Percentiles rank a stretch among this genome's conserved stretches.
Conservation (phyloP, 2,888 invertebrate genomes). For the Hyposoter dolosus region DNA sequence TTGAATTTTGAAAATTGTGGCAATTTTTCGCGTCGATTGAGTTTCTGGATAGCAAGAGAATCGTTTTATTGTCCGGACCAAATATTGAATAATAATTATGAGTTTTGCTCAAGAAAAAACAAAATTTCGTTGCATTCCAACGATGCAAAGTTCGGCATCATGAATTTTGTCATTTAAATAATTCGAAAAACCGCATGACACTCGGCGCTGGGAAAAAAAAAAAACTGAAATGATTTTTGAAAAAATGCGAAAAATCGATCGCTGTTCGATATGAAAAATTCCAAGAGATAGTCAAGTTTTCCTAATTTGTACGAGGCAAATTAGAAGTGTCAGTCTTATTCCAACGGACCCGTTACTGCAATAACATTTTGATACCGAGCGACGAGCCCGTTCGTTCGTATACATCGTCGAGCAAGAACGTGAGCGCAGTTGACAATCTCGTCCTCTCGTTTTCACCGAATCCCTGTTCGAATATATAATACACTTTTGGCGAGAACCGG, state of each 20-base stretch:
- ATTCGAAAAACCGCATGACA: too few species aligned
- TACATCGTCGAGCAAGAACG: slow-evolving; percentile 45
- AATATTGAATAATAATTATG: too few species aligned
- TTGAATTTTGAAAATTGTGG: too few species aligned
- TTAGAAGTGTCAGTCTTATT: slow-evolving; percentile 23
- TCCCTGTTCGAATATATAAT: slow-evolving; percentile 54
- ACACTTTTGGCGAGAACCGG: slow-evolving; percentile 48
- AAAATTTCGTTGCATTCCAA: too few species aligned
- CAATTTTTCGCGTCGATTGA: too few species aligned
- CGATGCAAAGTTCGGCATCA: too few species aligned
- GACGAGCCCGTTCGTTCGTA: neutral
- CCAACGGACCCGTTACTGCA: slow-evolving; percentile 27
- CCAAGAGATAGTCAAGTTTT: neutral
- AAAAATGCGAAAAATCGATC: neutral
- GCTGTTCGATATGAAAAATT: too few species aligned
- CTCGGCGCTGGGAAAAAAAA: too few species aligned
- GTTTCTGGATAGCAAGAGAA: too few species aligned
- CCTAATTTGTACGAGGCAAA: slow-evolving; percentile 10
- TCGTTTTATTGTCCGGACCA: too few species aligned
- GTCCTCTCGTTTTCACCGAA: slow-evolving; percentile 64
- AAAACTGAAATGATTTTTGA: neutral
- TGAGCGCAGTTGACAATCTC: slow-evolving; percentile 64
- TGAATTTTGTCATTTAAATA: too few species aligned
- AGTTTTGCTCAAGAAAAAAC: too few species aligned
- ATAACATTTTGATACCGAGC: slow-evolving; percentile 50